Percentiles rank a stretch among this genome's conserved stretches.
Evolutionary conservation across 1,140 invertebrate genomes (phyloP).

Genomic region (Euschistus heros): DNA sequence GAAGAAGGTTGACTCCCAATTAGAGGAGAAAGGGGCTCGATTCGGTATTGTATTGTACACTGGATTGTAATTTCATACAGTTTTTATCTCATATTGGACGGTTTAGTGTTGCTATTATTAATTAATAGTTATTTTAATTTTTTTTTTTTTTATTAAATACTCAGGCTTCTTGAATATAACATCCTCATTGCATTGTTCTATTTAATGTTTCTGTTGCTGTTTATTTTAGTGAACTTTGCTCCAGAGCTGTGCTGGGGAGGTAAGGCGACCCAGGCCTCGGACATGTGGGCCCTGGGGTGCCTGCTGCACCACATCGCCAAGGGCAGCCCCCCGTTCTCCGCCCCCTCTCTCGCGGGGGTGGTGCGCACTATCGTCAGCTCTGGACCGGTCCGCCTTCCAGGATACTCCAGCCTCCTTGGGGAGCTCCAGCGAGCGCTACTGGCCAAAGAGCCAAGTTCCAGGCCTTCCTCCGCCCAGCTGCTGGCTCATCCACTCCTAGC

Average conservation of each 20-base stretch:
- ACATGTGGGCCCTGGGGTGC: slow-evolving; percentile 19
- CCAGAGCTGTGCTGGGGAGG: slow-evolving; percentile 14
- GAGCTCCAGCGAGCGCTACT: not conserved
- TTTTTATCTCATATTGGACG: too few relatives aligned
- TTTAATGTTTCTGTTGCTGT: too few relatives aligned
- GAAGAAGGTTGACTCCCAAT: too few relatives aligned
- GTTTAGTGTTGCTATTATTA: too few relatives aligned
- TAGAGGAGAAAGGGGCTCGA: too few relatives aligned
- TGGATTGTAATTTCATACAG: too few relatives aligned
- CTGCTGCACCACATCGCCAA: slow-evolving; percentile 7
- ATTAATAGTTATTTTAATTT: too few relatives aligned
- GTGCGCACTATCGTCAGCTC: not conserved
- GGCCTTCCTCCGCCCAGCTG: not conserved
- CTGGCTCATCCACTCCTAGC: not conserved
- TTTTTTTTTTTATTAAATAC: too few relatives aligned
- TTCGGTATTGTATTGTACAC: too few relatives aligned
- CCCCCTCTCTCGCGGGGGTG: not conserved
- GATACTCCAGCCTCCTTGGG: not conserved
- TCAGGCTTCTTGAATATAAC: too few relatives aligned
- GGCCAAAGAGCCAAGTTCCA: not conserved
- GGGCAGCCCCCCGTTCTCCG: not conserved
- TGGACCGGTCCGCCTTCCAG: not conserved
- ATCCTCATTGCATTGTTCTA: too few relatives aligned
- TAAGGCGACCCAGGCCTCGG: not conserved
- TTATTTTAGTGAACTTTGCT: not conserved